These are phyloP conservation scores for Hesperia comma DNA, from an alignment of 2,888 invertebrate genomes.

Conservation along the genomic window DNA sequence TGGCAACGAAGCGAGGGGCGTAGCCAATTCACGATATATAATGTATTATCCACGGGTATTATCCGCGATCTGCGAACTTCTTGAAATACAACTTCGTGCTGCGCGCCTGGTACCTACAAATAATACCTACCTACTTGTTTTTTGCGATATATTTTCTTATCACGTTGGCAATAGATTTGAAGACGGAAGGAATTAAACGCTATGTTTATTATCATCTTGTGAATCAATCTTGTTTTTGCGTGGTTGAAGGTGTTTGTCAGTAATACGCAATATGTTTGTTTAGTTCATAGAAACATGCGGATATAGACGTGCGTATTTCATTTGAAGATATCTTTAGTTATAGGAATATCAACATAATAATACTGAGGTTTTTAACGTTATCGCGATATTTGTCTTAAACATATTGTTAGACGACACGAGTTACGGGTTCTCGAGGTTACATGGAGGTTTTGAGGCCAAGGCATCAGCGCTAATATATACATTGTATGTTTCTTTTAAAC, in stretches of 20 bases:
- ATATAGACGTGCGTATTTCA: background rate
- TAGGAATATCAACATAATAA: conserved; percentile 53
- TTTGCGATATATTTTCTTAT: conserved; percentile 16
- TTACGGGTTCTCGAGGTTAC: conserved; percentile 67
- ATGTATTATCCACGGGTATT: conserved; percentile 23
- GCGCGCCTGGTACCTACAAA: conserved; percentile 59
- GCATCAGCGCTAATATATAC: conserved; percentile 68
- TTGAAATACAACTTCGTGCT: conserved; percentile 49
- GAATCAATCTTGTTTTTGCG: conserved; percentile 30
- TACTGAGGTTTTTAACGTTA: conserved; percentile 47
- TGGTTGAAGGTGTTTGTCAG: conserved; percentile 12
- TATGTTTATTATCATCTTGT: conserved; percentile 14
- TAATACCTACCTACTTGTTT: conserved; percentile 44
- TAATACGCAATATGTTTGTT: conserved; percentile 15
- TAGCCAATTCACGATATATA: conserved; percentile 63
- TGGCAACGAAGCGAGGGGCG: conserved; percentile 76
- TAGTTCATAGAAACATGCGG: background rate
- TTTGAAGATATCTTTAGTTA: background rate
- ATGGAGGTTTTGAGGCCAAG: conserved; percentile 76
- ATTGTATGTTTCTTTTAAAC: conserved; percentile 56
- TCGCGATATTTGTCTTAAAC: conserved; percentile 73
- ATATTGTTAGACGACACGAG: conserved; percentile 67
- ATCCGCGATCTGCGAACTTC: conserved; percentile 37
- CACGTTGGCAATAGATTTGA: conserved; percentile 15
- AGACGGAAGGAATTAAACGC: background rate